Evolutionary conservation across 1,140 invertebrate species (phyloP), one percentile per base, ranked within the genome.

Genomic region (Drosophila setifemur): DNA sequence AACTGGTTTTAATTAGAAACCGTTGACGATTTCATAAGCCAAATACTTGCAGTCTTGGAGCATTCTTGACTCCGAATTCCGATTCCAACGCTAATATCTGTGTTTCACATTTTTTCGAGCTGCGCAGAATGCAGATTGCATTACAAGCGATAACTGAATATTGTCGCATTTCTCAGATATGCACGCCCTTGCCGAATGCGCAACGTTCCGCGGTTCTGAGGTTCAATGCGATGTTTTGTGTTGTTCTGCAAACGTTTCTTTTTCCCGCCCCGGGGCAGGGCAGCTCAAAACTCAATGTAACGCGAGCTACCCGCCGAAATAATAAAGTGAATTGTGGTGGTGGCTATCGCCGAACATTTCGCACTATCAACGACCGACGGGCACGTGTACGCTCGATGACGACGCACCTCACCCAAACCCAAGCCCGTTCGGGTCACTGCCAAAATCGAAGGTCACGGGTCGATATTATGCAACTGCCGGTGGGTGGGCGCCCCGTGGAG

Each of bases 311-410:
- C 29, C 11, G 31, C 7, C 21, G 5, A 12, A 16, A 21, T 4
- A 48, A 57, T 19, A 12, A 11, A 44, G 23, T 19, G 12, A 39
- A 55, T n/a, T 33, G 29, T 18, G 12, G 18, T 64, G 53, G 44
- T 49, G 49, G 42, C 63, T 69, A 69, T 69, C 64, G 8, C 23
- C 33, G 14, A 73, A 49, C 33, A 8, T 25, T 33, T 33, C 44
- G 52, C 52, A 50, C 71, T 82, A 85, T 82, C 77, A 82, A 63
- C 43, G 23, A 33, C 28, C 60, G 50, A 4, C 33, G 45, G 50
- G 63, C 75, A 86, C 81, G 79, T 83, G 79, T 48, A 42, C 14
- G 23, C 31, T 31, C 44, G 48, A 53, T 66, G 64, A 60, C 55
- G 45, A 44, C 43, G 48, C 33, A 21, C 55, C 61, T 55, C 39